Evolutionary conservation across 2,113 vertebrate species (phyloP).

Genomic region (Clarias magur): DNA sequence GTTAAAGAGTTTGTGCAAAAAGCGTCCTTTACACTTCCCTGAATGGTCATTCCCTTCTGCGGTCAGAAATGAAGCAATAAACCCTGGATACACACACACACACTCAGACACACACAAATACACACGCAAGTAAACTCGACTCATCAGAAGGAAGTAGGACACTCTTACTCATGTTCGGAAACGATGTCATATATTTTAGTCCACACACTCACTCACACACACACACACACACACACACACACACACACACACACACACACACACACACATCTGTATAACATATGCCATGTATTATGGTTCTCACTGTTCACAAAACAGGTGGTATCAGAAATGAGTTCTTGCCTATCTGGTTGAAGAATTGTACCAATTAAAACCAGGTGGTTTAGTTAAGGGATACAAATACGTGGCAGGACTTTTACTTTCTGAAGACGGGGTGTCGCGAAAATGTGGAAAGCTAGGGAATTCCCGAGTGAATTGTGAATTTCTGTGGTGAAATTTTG

Average conservation of each 20-base stretch:
- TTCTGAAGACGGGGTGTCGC: too few relatives aligned
- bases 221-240: slow-evolving; percentile 12
- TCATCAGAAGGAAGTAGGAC: slow-evolving; percentile 14
- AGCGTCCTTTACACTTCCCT: slow-evolving; percentile 62
- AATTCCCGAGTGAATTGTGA: too few relatives aligned
- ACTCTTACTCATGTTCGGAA: slow-evolving; percentile 9
- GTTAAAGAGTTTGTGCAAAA: slow-evolving; percentile 32
- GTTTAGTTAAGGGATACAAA: too few relatives aligned
- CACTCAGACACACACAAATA: background rate
- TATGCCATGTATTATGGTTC: background rate
- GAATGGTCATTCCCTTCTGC: slow-evolving; percentile 44
- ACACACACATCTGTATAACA: background rate
- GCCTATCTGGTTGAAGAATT: too few relatives aligned
- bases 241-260: background rate
- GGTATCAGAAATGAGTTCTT: too few relatives aligned
- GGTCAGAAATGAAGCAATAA: background rate
- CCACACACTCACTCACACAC: background rate
- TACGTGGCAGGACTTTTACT: too few relatives aligned
- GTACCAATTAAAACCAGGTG: too few relatives aligned
- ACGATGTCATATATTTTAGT: background rate
- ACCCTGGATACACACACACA: background rate
- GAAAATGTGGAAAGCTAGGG: too few relatives aligned
- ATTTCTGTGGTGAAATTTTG: too few relatives aligned
- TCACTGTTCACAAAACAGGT: background rate
- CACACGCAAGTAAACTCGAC: background rate